These are phyloP conservation scores for Ornithoptera priamus DNA, from an alignment of 2,888 invertebrate genomes.

Conservation along the genomic window DNA sequence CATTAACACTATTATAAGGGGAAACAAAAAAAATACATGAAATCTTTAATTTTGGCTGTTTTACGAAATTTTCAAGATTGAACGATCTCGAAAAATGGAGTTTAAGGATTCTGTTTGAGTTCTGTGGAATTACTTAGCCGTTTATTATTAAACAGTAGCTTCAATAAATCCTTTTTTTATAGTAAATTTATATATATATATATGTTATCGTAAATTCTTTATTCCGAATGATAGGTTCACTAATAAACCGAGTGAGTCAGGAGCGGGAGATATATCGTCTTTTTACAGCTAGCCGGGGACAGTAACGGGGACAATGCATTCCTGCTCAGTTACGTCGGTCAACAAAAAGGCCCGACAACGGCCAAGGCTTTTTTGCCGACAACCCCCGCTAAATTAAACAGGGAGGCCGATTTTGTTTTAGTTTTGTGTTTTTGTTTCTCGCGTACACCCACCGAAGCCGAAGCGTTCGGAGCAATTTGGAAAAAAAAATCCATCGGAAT, in stretches of 20 bases:
- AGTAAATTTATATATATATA: constrained; percentile 30
- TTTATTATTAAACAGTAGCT: no score
- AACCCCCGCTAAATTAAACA: constrained; percentile 76
- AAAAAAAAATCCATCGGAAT: constrained; percentile 24
- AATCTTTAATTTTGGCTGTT: no score
- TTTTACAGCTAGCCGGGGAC: constrained; percentile 59
- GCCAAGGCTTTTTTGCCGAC: constrained; percentile 70
- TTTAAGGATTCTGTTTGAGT: no score
- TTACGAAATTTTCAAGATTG: no score
- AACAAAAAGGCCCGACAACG: constrained; percentile 69
- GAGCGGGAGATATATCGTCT: constrained; percentile 53
- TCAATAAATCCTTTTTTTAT: no score
- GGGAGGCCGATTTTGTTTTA: constrained; percentile 69
- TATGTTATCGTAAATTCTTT: constrained; percentile 54
- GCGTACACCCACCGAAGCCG: constrained; percentile 47
- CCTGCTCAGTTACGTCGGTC: constrained; percentile 67
- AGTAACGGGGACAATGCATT: constrained; percentile 75
- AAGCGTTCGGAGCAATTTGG: constrained; percentile 35
- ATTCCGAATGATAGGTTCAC: constrained; percentile 43
- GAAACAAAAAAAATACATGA: no score
- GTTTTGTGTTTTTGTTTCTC: constrained; percentile 58
- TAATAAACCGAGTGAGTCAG: constrained; percentile 57
- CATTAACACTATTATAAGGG: no score
- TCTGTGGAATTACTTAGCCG: no score
- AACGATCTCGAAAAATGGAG: no score